Conservation (phyloP, 2,888 invertebrate species). For the Creontiades dilutus region DNA sequence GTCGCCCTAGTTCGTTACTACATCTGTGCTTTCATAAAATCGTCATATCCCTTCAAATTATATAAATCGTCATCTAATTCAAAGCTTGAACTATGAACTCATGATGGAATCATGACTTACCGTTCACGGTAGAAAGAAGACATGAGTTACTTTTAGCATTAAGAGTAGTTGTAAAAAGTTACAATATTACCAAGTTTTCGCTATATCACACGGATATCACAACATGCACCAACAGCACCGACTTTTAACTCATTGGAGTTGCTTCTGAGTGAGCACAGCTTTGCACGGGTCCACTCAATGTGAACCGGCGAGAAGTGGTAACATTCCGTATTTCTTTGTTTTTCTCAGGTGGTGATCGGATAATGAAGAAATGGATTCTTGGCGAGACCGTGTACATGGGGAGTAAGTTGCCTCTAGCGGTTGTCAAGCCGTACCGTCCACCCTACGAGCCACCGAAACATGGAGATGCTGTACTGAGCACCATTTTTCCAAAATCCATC, state of each 20-base stretch:
- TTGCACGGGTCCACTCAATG: not conserved
- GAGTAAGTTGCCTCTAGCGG: not conserved
- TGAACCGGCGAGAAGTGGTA: not conserved
- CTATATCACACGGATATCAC: not conserved
- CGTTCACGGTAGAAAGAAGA: too few species aligned
- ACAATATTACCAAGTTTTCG: too few species aligned
- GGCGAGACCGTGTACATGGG: slow-evolving; percentile 49
- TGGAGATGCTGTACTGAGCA: slow-evolving; percentile 53
- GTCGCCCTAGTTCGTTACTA: too few species aligned
- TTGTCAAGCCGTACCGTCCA: slow-evolving; percentile 25
- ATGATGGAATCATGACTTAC: too few species aligned
- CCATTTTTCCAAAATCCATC: slow-evolving; percentile 68
- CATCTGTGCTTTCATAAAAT: too few species aligned
- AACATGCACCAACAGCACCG: slow-evolving; percentile 13
- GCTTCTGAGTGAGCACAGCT: not conserved
- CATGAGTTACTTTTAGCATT: too few species aligned
- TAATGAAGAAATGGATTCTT: not conserved
- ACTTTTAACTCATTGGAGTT: not conserved
- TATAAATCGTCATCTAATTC: too few species aligned
- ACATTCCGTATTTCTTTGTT: not conserved
- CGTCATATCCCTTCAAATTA: too few species aligned
- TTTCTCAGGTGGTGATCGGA: slow-evolving; percentile 22
- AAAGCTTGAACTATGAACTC: too few species aligned
- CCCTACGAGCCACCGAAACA: slow-evolving; percentile 42
- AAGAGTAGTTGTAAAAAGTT: too few species aligned